phyloP scores from a whole-genome alignment of 2,797 vertebrate genomes.

The Hozukius guyotensis region DNA sequence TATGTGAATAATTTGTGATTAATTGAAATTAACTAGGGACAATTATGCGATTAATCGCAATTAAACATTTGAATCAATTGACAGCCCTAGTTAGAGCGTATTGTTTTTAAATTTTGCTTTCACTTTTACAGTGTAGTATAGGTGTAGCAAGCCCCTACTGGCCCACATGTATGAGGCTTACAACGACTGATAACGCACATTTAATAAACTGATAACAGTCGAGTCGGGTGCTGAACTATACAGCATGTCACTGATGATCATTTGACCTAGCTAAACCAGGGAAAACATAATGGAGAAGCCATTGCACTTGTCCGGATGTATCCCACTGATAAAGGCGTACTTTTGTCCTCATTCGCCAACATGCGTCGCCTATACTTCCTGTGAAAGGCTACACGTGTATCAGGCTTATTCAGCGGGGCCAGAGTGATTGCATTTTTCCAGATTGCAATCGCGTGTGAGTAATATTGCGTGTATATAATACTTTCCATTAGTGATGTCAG shows the following conservation, averaged over 20 bases:
- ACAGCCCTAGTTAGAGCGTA: too few species aligned
- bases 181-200: neutral
- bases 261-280: constrained; percentile 23
- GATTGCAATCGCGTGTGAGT: neutral
- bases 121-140: neutral
- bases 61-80: too few species aligned
- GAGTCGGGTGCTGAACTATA: neutral
- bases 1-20: too few species aligned
- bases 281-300: neutral
- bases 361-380: neutral
- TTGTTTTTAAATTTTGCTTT: neutral
- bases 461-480: neutral
- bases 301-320: neutral
- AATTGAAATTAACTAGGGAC: too few species aligned
- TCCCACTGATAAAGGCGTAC: neutral
- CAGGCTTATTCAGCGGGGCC: neutral
- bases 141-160: neutral
- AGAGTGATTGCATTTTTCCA: neutral
- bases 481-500: constrained; percentile 7
- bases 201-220: neutral
- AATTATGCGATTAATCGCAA: too few species aligned
- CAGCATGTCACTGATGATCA: constrained; percentile 6
- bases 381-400: neutral
- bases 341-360: neutral
- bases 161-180: neutral